phyloP scores from a whole-genome alignment of 2,113 vertebrate species.

The Bos javanicus region DNA sequence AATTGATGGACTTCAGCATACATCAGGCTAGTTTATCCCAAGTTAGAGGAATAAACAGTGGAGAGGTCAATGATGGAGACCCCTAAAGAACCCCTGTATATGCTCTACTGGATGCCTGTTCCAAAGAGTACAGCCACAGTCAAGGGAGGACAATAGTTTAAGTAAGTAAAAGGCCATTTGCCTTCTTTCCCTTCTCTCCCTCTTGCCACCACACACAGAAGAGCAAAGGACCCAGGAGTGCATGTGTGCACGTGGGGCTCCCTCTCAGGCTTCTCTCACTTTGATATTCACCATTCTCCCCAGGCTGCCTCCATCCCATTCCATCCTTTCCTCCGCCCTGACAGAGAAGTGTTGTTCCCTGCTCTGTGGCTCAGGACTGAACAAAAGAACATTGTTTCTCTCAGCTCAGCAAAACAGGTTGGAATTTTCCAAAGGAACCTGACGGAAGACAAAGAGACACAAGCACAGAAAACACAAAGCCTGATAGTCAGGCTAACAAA shows the following conservation, averaged over 20 bases:
- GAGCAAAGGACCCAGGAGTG: not conserved
- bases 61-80: not conserved
- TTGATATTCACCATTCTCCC: not conserved
- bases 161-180: not conserved
- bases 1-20: not conserved
- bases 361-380: not conserved
- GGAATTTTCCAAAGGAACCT: constrained; percentile 54
- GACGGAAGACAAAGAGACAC: not conserved
- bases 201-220: not conserved
- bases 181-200: not conserved
- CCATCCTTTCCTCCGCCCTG: not conserved
- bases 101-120: not conserved
- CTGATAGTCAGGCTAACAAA: not conserved
- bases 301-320: not conserved
- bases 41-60: not conserved
- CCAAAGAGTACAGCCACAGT: not conserved
- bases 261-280: not conserved
- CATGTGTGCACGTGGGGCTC: too few relatives aligned
- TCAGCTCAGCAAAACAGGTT: constrained; percentile 26
- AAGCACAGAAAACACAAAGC: not conserved
- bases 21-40: not conserved
- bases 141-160: not conserved
- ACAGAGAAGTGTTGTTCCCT: constrained; percentile 29
- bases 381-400: constrained; percentile 54
- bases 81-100: not conserved